These are phyloP conservation scores for Blastobasis adustella DNA, from an alignment of 2,888 invertebrate genomes.

Conservation along the genomic window DNA sequence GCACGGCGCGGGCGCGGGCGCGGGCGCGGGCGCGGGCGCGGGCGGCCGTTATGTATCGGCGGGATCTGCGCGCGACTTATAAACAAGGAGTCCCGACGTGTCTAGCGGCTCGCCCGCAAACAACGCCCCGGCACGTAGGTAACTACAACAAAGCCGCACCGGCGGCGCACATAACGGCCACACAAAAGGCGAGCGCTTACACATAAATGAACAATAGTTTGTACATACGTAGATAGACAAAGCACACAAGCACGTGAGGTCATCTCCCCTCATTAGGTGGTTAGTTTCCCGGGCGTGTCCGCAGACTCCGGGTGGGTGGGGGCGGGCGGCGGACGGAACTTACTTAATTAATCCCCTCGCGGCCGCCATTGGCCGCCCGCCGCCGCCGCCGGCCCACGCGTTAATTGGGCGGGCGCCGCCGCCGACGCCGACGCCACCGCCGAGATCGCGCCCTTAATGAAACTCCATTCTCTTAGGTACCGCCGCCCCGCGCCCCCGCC, in stretches of 20 bases:
- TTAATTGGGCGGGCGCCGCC: slow-evolving; percentile 68
- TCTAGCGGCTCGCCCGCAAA: not conserved
- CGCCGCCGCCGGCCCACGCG: slow-evolving; percentile 65
- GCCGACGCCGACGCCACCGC: slow-evolving; percentile 56
- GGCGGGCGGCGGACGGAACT: slow-evolving; percentile 56
- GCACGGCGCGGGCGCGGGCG: too few relatives aligned
- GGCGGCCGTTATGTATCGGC: too few relatives aligned
- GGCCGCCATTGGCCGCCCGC: slow-evolving; percentile 68
- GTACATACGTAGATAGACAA: slow-evolving; percentile 59
- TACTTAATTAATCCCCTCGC: slow-evolving; percentile 73
- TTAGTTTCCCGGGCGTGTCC: slow-evolving; percentile 75
- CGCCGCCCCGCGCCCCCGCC: slow-evolving; percentile 12
- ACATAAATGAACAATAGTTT: slow-evolving; percentile 58
- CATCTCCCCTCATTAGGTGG: slow-evolving; percentile 76
- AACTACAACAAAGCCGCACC: slow-evolving; percentile 25
- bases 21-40: too few relatives aligned
- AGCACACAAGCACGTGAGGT: slow-evolving; percentile 71
- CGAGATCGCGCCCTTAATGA: slow-evolving; percentile 51
- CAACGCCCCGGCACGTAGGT: slow-evolving; percentile 1
- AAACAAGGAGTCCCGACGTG: too few relatives aligned
- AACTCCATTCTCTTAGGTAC: slow-evolving; percentile 38
- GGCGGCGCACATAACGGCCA: slow-evolving; percentile 49
- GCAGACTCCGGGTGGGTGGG: slow-evolving; percentile 60
- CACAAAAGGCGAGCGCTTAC: slow-evolving; percentile 57
- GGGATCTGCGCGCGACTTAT: too few relatives aligned